Evolutionary conservation across 1,140 invertebrate species (phyloP).

Genomic region (Drosophila nasuta): DNA sequence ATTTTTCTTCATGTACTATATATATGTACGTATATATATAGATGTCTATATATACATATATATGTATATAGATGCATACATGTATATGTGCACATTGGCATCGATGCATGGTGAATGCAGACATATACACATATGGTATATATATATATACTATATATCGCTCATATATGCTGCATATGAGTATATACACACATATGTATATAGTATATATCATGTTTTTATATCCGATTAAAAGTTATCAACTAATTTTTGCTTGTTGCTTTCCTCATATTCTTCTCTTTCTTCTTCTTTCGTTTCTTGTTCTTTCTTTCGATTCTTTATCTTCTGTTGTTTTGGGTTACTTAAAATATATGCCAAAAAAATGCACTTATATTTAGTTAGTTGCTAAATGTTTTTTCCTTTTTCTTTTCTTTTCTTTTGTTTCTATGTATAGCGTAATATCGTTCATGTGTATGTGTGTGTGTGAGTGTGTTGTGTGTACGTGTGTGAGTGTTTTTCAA

Average conservation of each 20-base stretch:
- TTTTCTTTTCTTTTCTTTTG: constrained; percentile 13
- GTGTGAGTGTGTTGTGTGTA: constrained; percentile 9
- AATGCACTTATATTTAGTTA: constrained; percentile 61
- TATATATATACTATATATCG: constrained; percentile 37
- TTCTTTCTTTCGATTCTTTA: neutral
- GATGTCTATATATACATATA: constrained; percentile 27
- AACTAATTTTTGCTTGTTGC: constrained; percentile 57
- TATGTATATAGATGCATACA: constrained; percentile 39
- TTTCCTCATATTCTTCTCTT: neutral
- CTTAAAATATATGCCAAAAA: constrained; percentile 58
- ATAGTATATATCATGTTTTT: constrained; percentile 28
- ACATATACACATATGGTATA: constrained; percentile 32
- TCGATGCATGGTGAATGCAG: constrained; percentile 41
- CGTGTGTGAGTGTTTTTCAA: constrained; percentile 66
- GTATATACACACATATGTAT: constrained; percentile 37
- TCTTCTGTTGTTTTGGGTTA: constrained; percentile 4
- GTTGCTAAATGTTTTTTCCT: constrained; percentile 59
- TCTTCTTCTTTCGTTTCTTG: neutral
- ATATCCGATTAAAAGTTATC: constrained; percentile 69
- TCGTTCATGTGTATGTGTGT: constrained; percentile 33
- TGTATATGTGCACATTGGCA: constrained; percentile 39
- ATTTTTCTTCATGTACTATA: constrained; percentile 52
- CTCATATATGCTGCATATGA: constrained; percentile 44
- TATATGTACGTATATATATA: constrained; percentile 42
- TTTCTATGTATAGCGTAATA: constrained; percentile 47